Evolutionary conservation across 2,113 vertebrate species (phyloP).

Genomic region (Heptranchias perlo): DNA sequence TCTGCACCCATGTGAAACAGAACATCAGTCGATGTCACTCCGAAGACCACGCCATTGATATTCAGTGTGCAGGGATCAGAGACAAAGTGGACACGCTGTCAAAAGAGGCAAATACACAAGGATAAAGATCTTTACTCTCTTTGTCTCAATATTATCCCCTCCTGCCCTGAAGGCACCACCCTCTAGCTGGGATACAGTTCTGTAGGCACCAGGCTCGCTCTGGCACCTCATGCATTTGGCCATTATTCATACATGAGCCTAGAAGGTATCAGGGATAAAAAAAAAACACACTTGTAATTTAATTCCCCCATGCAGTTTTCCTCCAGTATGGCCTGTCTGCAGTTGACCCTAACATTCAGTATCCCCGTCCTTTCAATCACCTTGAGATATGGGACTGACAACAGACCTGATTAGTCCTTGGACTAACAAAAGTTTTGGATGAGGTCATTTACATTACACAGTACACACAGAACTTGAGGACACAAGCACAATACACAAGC

Average conservation of each 20-base stretch:
- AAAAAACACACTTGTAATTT: too few relatives aligned
- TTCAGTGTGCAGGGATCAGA: slow-evolving; percentile 82
- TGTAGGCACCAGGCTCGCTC: background rate
- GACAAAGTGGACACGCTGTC: slow-evolving; percentile 74
- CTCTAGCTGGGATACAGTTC: background rate
- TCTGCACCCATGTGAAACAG: slow-evolving; percentile 84
- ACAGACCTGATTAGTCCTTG: too few relatives aligned
- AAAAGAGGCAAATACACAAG: background rate
- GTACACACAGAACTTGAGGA: too few relatives aligned
- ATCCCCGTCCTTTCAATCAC: too few relatives aligned
- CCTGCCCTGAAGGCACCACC: background rate
- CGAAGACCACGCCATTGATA: slow-evolving; percentile 68
- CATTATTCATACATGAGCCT: background rate
- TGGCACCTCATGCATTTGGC: background rate
- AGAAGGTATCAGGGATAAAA: background rate
- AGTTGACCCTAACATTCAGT: background rate
- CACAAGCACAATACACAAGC: too few relatives aligned
- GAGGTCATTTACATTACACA: too few relatives aligned
- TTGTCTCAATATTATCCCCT: background rate
- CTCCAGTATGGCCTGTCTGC: too few relatives aligned
- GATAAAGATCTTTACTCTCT: background rate
- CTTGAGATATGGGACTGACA: too few relatives aligned
- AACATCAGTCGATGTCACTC: slow-evolving; percentile 81
- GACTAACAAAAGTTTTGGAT: too few relatives aligned
- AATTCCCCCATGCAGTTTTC: background rate